Base-by-base conservation (phyloP, 2,113 vertebrate genomes). In the Passerina amoena region DNA sequence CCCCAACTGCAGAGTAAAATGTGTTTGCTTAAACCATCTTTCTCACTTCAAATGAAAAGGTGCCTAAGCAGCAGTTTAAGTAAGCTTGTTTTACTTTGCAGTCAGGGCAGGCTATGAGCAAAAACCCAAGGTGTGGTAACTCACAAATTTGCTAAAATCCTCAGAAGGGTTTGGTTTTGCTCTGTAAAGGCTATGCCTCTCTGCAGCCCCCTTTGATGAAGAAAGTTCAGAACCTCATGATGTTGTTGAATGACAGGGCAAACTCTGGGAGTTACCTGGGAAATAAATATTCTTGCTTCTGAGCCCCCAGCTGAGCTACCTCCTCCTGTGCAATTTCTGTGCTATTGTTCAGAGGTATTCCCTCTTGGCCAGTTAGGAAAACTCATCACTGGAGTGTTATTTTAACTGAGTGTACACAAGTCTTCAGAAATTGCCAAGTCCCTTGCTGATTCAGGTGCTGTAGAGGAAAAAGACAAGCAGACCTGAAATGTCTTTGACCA, bases 371-470 rank as follows among this genome's bases (percentile, higher is more conserved):
- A 30, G 56, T 88, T 92, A 83, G 85, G 45, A 83, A 83, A 92
- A 76, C 82, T 83, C 57, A 71, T 90, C 48, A 68, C 33, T 68
- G 54, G 79, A 82, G 47, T 86, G 94, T 80, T 84, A 83, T 75
- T 92, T 91, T 78, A 90, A 91, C 75, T 37, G 71, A 81, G 28
- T 23, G 35, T 75, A 68, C 64, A 84, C 37, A 86, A 78, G 42
- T 57, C 48, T 94, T 86, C 57, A 69, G 83, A 92, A 95, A 77
- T 90, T 91, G 72, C 60, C 17, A 82, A 64, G 44, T 88, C 66
- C 82, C 79, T 94, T 71, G 68, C 63, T 88, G 72, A 77, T 86
- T 97, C 73, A 54, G 45, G 12, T 83, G 77, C 76, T 72, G 37
- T 66, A 90, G 54, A 68, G 18, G 30, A 86, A 96, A 33, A 85